Evolutionary conservation across 2,797 vertebrate genomes (phyloP).

Genomic region (Harpagifer antarcticus): DNA sequence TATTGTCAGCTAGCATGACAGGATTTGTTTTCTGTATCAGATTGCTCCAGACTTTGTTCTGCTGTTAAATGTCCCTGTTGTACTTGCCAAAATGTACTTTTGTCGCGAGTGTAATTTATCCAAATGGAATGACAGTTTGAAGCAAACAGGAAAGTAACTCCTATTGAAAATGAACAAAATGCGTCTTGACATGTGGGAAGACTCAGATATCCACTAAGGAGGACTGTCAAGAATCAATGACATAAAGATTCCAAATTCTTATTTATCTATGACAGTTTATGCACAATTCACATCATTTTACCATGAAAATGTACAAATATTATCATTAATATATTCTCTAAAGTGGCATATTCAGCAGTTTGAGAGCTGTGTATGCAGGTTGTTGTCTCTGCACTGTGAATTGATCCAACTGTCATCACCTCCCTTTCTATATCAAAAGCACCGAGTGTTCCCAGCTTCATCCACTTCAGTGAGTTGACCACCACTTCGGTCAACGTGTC

Average conservation of each 20-base stretch:
- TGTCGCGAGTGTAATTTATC: conserved; percentile 8
- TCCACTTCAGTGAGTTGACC: conserved; percentile 97
- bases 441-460: conserved; percentile 91
- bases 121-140: conserved; percentile 2
- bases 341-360: conserved; percentile 1
- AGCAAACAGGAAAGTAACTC: neutral
- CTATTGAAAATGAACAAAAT: conserved; percentile 9
- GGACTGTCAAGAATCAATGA: neutral
- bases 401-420: conserved; percentile 22
- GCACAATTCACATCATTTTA: conserved; percentile 6
- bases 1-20: neutral
- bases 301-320: conserved; percentile 7
- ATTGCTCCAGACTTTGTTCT: neutral
- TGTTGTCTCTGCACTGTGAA: conserved; percentile 11
- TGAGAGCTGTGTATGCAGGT: neutral
- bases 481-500: conserved; percentile 98
- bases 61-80: neutral
- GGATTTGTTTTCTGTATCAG: conserved; percentile 2
- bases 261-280: neutral
- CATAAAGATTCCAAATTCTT: neutral
- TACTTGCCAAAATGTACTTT: neutral
- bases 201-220: neutral
- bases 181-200: neutral
- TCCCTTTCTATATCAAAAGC: conserved; percentile 78
- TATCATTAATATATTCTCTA: neutral